Conservation (phyloP, 2,888 invertebrate species). For the Xylota segnis region DNA sequence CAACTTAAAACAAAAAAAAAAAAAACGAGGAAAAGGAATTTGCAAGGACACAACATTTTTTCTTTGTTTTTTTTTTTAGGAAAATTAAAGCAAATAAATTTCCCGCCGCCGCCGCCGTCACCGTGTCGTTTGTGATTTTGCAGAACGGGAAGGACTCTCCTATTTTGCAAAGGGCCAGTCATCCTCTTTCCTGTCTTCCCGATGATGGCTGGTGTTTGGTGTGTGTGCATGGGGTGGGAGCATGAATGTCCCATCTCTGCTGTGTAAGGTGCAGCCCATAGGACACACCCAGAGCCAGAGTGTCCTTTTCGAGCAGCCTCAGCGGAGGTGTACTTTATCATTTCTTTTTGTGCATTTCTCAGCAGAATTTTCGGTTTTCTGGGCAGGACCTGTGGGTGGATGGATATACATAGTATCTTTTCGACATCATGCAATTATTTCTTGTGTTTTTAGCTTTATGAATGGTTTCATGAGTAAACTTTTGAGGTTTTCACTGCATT, state of each 20-base stretch:
- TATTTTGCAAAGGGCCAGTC: conserved; percentile 25
- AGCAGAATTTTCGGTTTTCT: conserved; percentile 25
- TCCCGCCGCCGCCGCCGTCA: background rate
- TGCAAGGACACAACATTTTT: conserved; percentile 41
- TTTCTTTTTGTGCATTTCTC: conserved; percentile 25
- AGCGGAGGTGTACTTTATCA: conserved; percentile 6
- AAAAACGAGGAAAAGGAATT: conserved; percentile 30
- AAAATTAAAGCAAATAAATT: conserved; percentile 63
- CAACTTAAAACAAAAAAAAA: background rate
- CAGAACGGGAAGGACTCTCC: conserved; percentile 39
- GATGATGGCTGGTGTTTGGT: conserved; percentile 12
- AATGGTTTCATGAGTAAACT: conserved; percentile 1
- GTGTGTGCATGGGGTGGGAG: background rate
- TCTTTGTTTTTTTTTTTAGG: background rate
- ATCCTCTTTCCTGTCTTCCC: conserved; percentile 27
- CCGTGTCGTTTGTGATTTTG: conserved; percentile 43
- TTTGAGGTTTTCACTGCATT: background rate
- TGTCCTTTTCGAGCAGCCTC: conserved; percentile 21
- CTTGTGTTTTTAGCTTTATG: background rate
- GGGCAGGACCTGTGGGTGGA: conserved; percentile 10
- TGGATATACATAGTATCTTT: conserved; percentile 7
- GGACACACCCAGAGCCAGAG: conserved; percentile 48
- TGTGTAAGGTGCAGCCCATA: conserved; percentile 40
- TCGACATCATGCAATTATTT: conserved; percentile 5
- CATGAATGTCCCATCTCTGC: conserved; percentile 26